These are phyloP conservation scores for Euura lappo DNA, from an alignment of 1,140 invertebrate species.

Conservation along the genomic window DNA sequence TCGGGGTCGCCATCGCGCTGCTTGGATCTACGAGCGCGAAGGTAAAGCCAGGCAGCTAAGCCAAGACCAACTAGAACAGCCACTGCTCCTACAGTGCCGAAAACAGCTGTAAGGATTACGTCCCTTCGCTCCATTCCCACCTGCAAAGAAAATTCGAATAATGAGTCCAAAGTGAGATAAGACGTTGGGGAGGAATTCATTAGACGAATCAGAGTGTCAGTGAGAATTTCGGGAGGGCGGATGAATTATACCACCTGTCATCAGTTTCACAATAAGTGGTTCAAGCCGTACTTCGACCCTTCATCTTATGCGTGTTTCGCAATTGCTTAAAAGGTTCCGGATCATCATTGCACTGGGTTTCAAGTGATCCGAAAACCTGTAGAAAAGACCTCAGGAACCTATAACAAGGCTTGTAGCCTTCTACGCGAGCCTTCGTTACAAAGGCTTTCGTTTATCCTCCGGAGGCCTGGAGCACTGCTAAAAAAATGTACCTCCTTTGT, in stretches of 20 bases:
- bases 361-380: neutral
- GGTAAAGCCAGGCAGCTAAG: constrained; percentile 57
- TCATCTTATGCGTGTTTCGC: too few species aligned
- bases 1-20: constrained; percentile 50
- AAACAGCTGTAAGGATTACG: constrained; percentile 60
- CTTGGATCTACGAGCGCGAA: constrained; percentile 54
- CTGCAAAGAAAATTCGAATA: constrained; percentile 39
- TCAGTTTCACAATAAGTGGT: too few species aligned
- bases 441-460: too few species aligned
- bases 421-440: too few species aligned
- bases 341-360: too few species aligned
- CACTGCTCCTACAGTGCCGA: constrained; percentile 57
- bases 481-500: too few species aligned
- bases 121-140: constrained; percentile 60
- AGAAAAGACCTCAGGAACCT: neutral
- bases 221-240: too few species aligned
- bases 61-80: constrained; percentile 55
- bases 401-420: too few species aligned
- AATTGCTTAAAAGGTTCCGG: too few species aligned
- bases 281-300: too few species aligned
- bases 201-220: neutral
- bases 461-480: too few species aligned
- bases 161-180: neutral
- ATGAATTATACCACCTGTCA: too few species aligned
- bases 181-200: neutral